Percentiles rank a stretch among this genome's conserved stretches.
Evolutionary conservation across 1,140 invertebrate species (phyloP).

Genomic region (Hyles euphorbiae): DNA sequence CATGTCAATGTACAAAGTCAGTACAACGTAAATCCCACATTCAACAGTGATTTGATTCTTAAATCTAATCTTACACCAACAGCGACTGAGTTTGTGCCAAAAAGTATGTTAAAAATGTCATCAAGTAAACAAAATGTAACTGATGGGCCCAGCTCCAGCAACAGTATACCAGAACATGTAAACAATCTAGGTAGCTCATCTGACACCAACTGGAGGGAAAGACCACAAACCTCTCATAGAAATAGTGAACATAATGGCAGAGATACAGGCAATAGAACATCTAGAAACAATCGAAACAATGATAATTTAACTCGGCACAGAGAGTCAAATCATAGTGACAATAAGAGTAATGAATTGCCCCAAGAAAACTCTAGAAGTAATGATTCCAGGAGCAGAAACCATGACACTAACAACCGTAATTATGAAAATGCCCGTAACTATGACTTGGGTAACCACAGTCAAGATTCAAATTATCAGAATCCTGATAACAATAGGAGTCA

Average conservation of each 20-base stretch:
- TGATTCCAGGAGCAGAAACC: constrained; percentile 16
- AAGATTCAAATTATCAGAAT: constrained; percentile 35
- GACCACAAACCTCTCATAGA: constrained; percentile 34
- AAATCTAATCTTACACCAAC: constrained; percentile 68
- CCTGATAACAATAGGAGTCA: constrained; percentile 9
- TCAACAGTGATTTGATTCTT: constrained; percentile 49
- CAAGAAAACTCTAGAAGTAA: constrained; percentile 13
- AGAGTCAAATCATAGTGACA: constrained; percentile 6
- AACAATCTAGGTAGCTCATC: constrained; percentile 26
- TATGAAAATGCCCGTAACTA: constrained; percentile 20
- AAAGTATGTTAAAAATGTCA: constrained; percentile 35
- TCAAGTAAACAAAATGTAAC: constrained; percentile 27
- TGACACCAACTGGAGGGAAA: constrained; percentile 55
- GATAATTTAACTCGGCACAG: background rate
- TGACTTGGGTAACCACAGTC: constrained; percentile 24
- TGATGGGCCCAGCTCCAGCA: constrained; percentile 18
- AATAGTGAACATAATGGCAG: constrained; percentile 7
- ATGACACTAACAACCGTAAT: constrained; percentile 19
- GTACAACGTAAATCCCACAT: constrained; percentile 34
- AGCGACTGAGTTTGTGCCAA: constrained; percentile 71
- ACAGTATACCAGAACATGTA: constrained; percentile 11
- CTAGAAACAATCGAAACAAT: constrained; percentile 4
- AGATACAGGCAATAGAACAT: background rate
- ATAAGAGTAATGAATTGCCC: constrained; percentile 16
- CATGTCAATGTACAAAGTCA: constrained; percentile 37